Evolutionary conservation across 2,888 invertebrate species (phyloP).

Genomic region (Pandemis heparana): DNA sequence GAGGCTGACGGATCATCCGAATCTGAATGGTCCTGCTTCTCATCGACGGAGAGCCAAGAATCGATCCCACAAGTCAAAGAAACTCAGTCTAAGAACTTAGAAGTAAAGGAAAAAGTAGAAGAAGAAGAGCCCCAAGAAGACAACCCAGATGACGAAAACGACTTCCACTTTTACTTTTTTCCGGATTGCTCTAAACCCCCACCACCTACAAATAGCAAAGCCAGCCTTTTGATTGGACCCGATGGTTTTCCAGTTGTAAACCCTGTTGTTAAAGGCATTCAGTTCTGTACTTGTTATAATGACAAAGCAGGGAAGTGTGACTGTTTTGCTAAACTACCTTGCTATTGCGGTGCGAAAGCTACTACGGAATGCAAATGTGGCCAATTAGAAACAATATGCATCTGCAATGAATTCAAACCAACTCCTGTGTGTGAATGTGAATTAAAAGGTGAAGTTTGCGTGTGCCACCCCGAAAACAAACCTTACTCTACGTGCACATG

Average conservation of each 20-base stretch:
- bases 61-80: slow-evolving; percentile 17
- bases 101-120: slow-evolving; percentile 49
- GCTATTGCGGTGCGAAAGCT: slow-evolving; percentile 70
- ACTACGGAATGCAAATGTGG: slow-evolving; percentile 65
- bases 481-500: slow-evolving; percentile 66
- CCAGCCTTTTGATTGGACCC: slow-evolving; percentile 63
- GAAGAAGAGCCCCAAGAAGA: slow-evolving; percentile 53
- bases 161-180: slow-evolving; percentile 79
- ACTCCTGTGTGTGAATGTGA: slow-evolving; percentile 62
- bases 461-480: slow-evolving; percentile 65
- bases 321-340: slow-evolving; percentile 67
- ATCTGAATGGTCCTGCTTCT: slow-evolving; percentile 75
- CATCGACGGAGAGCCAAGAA: slow-evolving; percentile 56
- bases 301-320: slow-evolving; percentile 64
- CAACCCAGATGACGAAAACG: slow-evolving; percentile 61
- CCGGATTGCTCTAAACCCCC: slow-evolving; percentile 71
- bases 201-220: slow-evolving; percentile 59
- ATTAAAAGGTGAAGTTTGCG: slow-evolving; percentile 59
- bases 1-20: slow-evolving; percentile 65
- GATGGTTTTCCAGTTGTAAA: slow-evolving; percentile 75
- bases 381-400: slow-evolving; percentile 63
- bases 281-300: slow-evolving; percentile 62
- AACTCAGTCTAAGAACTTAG: slow-evolving; percentile 33
- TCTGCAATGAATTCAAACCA: slow-evolving; percentile 64
- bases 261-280: slow-evolving; percentile 50